Percentiles rank a stretch among this genome's conserved stretches.
phyloP scores from a whole-genome alignment of 2,888 invertebrate genomes.

The Cyaniris semiargus region DNA sequence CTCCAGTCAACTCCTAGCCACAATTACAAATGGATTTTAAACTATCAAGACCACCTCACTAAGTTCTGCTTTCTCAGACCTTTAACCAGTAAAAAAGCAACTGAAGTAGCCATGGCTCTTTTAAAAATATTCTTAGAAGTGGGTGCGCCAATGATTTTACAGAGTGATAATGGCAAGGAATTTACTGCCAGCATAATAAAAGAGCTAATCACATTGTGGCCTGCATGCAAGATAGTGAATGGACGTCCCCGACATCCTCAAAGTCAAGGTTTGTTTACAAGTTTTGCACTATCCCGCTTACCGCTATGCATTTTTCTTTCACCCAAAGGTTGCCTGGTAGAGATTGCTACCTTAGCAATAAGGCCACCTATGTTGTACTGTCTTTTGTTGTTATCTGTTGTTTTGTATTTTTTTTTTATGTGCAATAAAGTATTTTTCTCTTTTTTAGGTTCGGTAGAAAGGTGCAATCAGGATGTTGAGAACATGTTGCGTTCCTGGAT shows the following conservation, averaged over 20 bases:
- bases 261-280: slow-evolving; percentile 28
- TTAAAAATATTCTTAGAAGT: slow-evolving; percentile 40
- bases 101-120: slow-evolving; percentile 37
- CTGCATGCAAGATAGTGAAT: slow-evolving; percentile 39
- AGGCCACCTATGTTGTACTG: too few species aligned
- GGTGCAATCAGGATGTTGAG: not conserved
- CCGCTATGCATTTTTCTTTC: too few species aligned
- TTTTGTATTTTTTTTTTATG: too few species aligned
- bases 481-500: slow-evolving; percentile 48
- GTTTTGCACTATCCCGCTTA: too few species aligned
- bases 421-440: too few species aligned
- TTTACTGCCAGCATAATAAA: slow-evolving; percentile 37
- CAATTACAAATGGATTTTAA: slow-evolving; percentile 38
- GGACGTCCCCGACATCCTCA: slow-evolving; percentile 37
- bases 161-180: slow-evolving; percentile 37
- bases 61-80: slow-evolving; percentile 39
- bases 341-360: too few species aligned
- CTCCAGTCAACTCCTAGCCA: slow-evolving; percentile 36
- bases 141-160: slow-evolving; percentile 37
- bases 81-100: slow-evolving; percentile 36
- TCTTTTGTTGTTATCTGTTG: too few species aligned
- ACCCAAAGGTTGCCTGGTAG: too few species aligned
- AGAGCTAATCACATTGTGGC: slow-evolving; percentile 40
- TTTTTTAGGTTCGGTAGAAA: slow-evolving; percentile 33
- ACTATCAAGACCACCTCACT: slow-evolving; percentile 21